These are phyloP conservation scores for Rhinopithecus roxellana DNA, from an alignment of 2,113 vertebrate species.

Conservation along the genomic window DNA sequence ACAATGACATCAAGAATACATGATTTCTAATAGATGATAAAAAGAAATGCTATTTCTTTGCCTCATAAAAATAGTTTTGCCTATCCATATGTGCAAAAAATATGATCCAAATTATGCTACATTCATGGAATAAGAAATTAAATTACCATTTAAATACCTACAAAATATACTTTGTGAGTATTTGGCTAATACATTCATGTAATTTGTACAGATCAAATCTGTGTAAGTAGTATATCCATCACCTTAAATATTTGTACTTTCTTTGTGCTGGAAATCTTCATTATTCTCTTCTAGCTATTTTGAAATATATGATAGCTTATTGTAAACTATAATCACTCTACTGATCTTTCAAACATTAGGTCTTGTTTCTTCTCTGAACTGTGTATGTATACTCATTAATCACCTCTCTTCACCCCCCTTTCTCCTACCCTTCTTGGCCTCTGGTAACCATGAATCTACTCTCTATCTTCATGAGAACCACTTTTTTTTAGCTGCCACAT, in stretches of 20 bases:
- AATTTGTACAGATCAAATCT: background rate
- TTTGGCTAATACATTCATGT: background rate
- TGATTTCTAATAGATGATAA: background rate
- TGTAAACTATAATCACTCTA: background rate
- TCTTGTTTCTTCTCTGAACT: background rate
- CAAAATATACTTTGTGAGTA: background rate
- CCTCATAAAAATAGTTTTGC: background rate
- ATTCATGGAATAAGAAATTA: background rate
- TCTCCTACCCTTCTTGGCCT: background rate
- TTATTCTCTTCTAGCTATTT: background rate
- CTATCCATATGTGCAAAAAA: background rate
- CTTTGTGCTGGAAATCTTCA: background rate
- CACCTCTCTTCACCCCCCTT: background rate
- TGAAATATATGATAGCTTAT: background rate
- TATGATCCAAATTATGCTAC: background rate
- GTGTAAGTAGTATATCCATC: background rate
- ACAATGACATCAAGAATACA: background rate
- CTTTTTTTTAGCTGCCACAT: background rate
- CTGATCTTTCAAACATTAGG: background rate
- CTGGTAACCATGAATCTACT: background rate
- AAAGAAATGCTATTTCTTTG: background rate
- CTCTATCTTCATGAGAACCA: background rate
- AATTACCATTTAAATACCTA: background rate
- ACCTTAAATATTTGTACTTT: background rate
- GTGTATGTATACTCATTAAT: background rate